A percentile compares a stretch with the other conserved stretches of the same genome.
phyloP scores from a whole-genome alignment of 1,140 invertebrate genomes.

The Eubasilissa regina region DNA sequence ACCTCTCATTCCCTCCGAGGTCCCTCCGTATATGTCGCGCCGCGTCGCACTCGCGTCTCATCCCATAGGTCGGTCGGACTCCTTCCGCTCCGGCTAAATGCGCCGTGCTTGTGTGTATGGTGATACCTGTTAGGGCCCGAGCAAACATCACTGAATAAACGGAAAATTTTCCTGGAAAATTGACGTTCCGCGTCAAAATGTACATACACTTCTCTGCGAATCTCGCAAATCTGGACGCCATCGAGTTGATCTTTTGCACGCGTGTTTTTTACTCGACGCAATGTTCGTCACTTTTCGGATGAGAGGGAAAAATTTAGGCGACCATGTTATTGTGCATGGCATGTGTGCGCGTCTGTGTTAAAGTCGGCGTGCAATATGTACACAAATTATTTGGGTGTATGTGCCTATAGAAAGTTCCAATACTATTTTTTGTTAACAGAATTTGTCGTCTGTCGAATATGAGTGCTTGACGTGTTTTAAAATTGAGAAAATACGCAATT shows the following conservation, averaged over 20 bases:
- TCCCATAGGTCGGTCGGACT: conserved; percentile 54
- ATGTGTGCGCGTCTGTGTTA: conserved; percentile 27
- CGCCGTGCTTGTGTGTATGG: conserved; percentile 34
- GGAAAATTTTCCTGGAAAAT: background rate
- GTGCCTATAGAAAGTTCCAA: conserved; percentile 36
- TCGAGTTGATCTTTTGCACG: background rate
- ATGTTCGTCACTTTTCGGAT: background rate
- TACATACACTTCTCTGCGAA: background rate
- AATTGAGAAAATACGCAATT: too few relatives aligned
- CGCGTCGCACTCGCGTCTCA: conserved; percentile 41
- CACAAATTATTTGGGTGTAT: conserved; percentile 38
- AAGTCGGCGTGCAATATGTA: conserved; percentile 42
- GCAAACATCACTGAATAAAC: background rate
- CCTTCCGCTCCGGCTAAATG: conserved; percentile 50
- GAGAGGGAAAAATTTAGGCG: conserved; percentile 41
- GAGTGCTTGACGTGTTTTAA: background rate
- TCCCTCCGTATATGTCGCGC: conserved; percentile 31
- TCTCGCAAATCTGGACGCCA: too few relatives aligned
- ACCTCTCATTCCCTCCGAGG: conserved; percentile 29
- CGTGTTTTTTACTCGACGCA: conserved; percentile 1
- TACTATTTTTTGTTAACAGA: conserved; percentile 16
- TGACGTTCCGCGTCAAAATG: background rate
- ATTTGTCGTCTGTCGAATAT: conserved; percentile 12
- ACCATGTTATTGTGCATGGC: conserved; percentile 33
- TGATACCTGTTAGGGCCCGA: conserved; percentile 28